Conservation (phyloP, 2,888 invertebrate species). For the Rhodophaea formosa region DNA sequence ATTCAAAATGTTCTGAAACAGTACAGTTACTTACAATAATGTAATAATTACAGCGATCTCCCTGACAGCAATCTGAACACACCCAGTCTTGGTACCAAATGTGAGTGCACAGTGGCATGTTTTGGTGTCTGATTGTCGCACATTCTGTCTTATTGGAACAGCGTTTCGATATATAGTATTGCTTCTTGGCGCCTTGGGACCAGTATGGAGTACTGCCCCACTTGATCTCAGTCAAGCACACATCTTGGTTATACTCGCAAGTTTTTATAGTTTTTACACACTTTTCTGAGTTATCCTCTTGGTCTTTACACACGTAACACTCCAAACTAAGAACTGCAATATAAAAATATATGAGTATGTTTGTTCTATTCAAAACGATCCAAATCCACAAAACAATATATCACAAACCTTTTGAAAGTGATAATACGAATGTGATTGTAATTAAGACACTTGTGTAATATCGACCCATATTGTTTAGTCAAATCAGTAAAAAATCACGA, state of each 20-base stretch:
- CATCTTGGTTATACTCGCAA: slow-evolving; percentile 92
- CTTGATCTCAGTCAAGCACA: slow-evolving; percentile 92
- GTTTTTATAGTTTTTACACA: slow-evolving; percentile 95
- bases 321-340: slow-evolving; percentile 86
- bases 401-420: slow-evolving; percentile 2
- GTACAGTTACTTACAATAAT: slow-evolving; percentile 88
- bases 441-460: neutral
- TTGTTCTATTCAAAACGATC: neutral
- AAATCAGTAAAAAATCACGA: neutral
- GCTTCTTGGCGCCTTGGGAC: slow-evolving; percentile 95
- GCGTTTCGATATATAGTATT: slow-evolving; percentile 94
- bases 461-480: neutral
- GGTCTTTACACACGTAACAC: slow-evolving; percentile 96
- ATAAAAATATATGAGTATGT: neutral
- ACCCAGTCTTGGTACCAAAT: slow-evolving; percentile 99
- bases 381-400: neutral
- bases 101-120: slow-evolving; percentile 91
- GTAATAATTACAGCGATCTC: slow-evolving; percentile 97
- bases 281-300: slow-evolving; percentile 95
- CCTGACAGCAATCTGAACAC: slow-evolving; percentile 97
- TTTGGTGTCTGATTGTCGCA: slow-evolving; percentile 84
- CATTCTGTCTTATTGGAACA: slow-evolving; percentile 93
- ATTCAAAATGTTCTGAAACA: neutral
- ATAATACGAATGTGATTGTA: neutral
- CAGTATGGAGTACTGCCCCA: slow-evolving; percentile 99